Conservation (phyloP, 2,888 invertebrate species). For the Venusia cambrica region DNA sequence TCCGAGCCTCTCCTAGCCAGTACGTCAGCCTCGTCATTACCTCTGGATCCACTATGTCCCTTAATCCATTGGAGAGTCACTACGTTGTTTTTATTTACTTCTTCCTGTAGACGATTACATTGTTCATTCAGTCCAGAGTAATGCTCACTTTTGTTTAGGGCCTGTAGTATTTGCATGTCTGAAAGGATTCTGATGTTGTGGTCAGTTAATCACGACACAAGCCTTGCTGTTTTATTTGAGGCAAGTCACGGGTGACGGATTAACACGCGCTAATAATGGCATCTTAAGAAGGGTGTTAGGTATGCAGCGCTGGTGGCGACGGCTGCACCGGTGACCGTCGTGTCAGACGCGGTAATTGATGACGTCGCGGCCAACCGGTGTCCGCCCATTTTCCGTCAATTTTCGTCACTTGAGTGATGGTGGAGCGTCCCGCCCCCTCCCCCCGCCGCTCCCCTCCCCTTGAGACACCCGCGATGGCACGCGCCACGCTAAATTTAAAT, state of each 20-base stretch:
- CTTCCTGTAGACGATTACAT: too few species aligned
- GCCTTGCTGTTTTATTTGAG: slow-evolving; percentile 21
- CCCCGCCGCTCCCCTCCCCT: slow-evolving; percentile 35
- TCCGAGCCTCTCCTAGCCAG: too few species aligned
- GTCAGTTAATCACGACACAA: too few species aligned
- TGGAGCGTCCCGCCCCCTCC: slow-evolving; percentile 67
- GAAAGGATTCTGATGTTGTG: slow-evolving; percentile 1
- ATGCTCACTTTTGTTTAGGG: too few species aligned
- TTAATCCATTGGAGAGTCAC: too few species aligned
- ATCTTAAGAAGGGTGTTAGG: slow-evolving; percentile 62
- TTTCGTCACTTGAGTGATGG: slow-evolving; percentile 82
- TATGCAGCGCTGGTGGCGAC: slow-evolving; percentile 57
- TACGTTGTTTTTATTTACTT: too few species aligned
- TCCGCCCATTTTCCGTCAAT: slow-evolving; percentile 82
- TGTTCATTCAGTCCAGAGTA: too few species aligned
- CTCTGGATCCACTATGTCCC: too few species aligned
- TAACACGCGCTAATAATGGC: slow-evolving; percentile 53
- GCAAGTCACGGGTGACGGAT: slow-evolving; percentile 33
- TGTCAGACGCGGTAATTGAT: slow-evolving; percentile 77
- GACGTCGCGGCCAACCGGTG: slow-evolving; percentile 77
- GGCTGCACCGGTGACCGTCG: slow-evolving; percentile 71
- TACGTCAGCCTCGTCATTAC: too few species aligned
- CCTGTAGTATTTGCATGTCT: too few species aligned
- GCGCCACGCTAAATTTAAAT: slow-evolving; percentile 77
- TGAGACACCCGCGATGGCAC: slow-evolving; percentile 59